A percentile compares a stretch with the other conserved stretches of the same genome.
Evolutionary conservation across 1,140 invertebrate species (phyloP).

Genomic region (Drosophila pseudoananassae): DNA sequence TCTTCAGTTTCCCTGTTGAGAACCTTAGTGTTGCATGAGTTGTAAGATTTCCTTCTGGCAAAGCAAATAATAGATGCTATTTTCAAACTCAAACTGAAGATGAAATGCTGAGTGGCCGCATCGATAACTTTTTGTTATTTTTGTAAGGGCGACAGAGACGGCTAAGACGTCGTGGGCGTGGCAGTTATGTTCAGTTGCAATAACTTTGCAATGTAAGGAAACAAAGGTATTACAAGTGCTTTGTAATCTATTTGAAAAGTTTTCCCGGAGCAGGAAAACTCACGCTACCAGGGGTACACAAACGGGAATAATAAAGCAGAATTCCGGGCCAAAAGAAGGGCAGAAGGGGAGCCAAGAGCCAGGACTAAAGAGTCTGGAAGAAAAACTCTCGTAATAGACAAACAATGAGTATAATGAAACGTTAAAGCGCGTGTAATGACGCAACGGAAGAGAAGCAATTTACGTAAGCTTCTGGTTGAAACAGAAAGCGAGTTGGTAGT

Average conservation of each 20-base stretch:
- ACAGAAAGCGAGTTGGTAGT: constrained; percentile 42
- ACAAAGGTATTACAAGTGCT: constrained; percentile 71
- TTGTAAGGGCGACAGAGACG: not conserved
- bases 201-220: constrained; percentile 64
- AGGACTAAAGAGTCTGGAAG: constrained; percentile 27
- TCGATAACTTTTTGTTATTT: constrained; percentile 53
- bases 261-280: constrained; percentile 41
- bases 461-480: constrained; percentile 47
- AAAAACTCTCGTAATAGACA: constrained; percentile 67
- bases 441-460: constrained; percentile 71
- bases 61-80: constrained; percentile 12
- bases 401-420: constrained; percentile 68
- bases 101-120: constrained; percentile 37
- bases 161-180: not conserved
- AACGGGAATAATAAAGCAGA: constrained; percentile 32
- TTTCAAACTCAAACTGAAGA: constrained; percentile 11
- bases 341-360: not conserved
- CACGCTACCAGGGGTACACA: constrained; percentile 14
- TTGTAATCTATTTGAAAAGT: constrained; percentile 78
- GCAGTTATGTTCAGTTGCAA: constrained; percentile 74
- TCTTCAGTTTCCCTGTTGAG: not conserved
- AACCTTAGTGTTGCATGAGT: not conserved
- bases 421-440: constrained; percentile 67
- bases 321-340: not conserved
- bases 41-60: constrained; percentile 1